Conservation (phyloP, 2,797 vertebrate genomes). For the Tapirus indicus region DNA sequence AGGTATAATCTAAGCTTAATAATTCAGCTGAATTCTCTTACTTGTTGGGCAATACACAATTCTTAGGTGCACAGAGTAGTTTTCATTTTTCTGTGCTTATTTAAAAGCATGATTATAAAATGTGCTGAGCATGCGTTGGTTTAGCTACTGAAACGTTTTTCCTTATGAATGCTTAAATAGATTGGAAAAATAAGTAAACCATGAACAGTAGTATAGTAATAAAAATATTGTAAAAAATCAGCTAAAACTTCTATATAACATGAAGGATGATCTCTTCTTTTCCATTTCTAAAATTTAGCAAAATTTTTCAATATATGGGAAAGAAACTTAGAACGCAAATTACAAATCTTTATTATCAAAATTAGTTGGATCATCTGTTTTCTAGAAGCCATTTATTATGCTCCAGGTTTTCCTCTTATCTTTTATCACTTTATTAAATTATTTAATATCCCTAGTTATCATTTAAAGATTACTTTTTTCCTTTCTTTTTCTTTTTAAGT, state of each 20-base stretch:
- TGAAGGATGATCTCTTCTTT: background rate
- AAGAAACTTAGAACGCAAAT: background rate
- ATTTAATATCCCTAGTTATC: background rate
- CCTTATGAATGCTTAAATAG: background rate
- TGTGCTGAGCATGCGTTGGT: background rate
- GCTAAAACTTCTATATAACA: background rate
- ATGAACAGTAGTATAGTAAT: background rate
- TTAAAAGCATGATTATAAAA: constrained; percentile 46
- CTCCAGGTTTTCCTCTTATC: background rate
- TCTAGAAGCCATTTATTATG: background rate
- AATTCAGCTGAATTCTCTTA: background rate
- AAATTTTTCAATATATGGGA: background rate
- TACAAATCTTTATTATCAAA: background rate
- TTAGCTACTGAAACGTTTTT: constrained; percentile 39
- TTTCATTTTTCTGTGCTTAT: constrained; percentile 29
- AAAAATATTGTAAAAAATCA: constrained; percentile 31
- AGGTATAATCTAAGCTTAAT: background rate
- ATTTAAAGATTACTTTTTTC: background rate
- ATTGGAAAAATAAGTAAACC: constrained; percentile 13
- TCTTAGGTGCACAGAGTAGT: background rate
- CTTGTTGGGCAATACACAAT: background rate
- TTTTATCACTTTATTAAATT: background rate
- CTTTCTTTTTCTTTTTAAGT: background rate
- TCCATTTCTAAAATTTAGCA: background rate
- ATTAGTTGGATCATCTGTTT: background rate